A percentile compares a stretch with the other conserved stretches of the same genome.
Evolutionary conservation across 2,888 invertebrate genomes (phyloP).

Genomic region (Noctua janthe): DNA sequence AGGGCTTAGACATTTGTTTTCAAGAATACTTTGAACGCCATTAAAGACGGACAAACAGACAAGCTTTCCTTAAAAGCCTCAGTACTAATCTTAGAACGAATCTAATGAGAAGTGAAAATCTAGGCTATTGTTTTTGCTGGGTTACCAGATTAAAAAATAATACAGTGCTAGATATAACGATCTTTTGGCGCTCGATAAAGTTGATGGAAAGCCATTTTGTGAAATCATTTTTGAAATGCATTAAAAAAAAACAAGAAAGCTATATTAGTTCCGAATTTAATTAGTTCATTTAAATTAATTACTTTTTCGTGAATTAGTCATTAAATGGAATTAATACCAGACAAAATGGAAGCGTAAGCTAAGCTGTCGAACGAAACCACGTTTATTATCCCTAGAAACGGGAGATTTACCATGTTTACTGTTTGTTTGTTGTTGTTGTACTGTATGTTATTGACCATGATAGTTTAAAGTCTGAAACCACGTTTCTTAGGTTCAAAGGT

Average conservation of each 20-base stretch:
- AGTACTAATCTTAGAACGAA: not conserved
- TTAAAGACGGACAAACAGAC: not conserved
- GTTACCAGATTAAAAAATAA: not conserved
- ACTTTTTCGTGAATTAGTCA: no score
- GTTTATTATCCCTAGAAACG: no score
- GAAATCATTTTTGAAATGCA: not conserved
- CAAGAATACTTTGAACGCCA: not conserved
- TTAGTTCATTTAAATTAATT: not conserved
- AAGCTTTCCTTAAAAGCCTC: constrained; percentile 2
- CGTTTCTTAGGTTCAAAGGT: no score
- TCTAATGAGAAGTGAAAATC: not conserved
- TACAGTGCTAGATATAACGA: not conserved
- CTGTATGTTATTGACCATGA: no score
- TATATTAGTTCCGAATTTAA: not conserved
- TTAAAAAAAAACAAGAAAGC: not conserved
- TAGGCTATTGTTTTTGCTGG: not conserved
- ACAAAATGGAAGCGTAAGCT: no score
- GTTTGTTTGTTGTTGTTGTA: no score
- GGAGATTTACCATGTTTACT: no score
- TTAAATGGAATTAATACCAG: no score
- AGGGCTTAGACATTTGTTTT: not conserved
- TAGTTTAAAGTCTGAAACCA: no score
- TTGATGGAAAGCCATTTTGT: not conserved
- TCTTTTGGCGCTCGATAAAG: not conserved
- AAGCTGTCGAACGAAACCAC: no score